phyloP scores from a whole-genome alignment of 2,797 vertebrate species.

The Lepilemur septentrionalis region DNA sequence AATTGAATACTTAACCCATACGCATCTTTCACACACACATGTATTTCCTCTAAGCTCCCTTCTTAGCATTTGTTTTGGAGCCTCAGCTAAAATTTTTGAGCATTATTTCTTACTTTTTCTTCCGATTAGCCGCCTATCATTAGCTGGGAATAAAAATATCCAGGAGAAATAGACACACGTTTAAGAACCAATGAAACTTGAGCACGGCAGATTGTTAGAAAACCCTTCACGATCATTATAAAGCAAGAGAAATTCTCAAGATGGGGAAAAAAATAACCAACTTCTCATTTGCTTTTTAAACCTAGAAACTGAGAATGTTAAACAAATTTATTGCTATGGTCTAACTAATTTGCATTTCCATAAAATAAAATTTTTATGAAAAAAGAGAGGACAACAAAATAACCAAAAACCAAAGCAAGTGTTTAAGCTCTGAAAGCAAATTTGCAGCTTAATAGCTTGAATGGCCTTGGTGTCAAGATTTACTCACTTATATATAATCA shows the following conservation, averaged over 20 bases:
- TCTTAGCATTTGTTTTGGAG: background rate
- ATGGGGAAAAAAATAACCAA: slow-evolving; percentile 24
- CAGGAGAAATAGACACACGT: background rate
- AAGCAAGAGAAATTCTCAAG: slow-evolving; percentile 51
- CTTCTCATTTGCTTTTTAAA: background rate
- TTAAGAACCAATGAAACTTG: slow-evolving; percentile 24
- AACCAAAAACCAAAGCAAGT: background rate
- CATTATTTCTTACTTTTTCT: slow-evolving; percentile 62
- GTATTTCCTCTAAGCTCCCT: background rate
- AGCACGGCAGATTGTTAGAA: slow-evolving; percentile 60
- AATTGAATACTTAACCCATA: background rate
- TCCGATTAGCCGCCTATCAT: slow-evolving; percentile 41
- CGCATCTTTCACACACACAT: background rate
- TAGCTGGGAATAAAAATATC: slow-evolving; percentile 48
- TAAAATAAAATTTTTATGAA: slow-evolving; percentile 46
- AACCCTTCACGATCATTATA: slow-evolving; percentile 59
- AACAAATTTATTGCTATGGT: background rate
- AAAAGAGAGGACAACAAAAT: background rate
- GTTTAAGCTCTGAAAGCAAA: slow-evolving; percentile 14
- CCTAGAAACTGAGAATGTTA: slow-evolving; percentile 47
- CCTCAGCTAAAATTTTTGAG: slow-evolving; percentile 16
- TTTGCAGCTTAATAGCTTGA: slow-evolving; percentile 29
- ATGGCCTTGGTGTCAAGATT: slow-evolving; percentile 42
- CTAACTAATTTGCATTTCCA: slow-evolving; percentile 28
- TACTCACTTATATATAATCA: background rate